Conservation (phyloP, 2,797 vertebrate species). For the Strix occidentalis region DNA sequence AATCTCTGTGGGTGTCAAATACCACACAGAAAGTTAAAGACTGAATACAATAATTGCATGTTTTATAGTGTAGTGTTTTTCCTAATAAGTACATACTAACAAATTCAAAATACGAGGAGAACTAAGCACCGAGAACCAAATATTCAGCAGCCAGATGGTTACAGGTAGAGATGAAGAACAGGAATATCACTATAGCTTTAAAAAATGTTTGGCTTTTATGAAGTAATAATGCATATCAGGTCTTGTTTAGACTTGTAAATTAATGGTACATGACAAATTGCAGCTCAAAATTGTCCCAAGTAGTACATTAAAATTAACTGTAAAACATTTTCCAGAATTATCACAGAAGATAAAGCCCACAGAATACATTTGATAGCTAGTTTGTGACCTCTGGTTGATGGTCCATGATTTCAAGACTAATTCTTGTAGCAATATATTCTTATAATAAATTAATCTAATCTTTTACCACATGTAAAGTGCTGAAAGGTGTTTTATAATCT, state of each 20-base stretch:
- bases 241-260: conserved; percentile 26
- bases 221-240: conserved; percentile 17
- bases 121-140: background rate
- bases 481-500: background rate
- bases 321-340: background rate
- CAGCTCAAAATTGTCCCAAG: background rate
- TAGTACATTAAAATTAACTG: conserved; percentile 7
- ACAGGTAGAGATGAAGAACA: background rate
- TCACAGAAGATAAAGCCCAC: background rate
- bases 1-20: conserved; percentile 32
- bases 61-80: conserved; percentile 18
- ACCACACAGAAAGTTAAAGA: conserved; percentile 9
- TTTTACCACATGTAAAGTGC: background rate
- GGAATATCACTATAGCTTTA: background rate
- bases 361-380: background rate
- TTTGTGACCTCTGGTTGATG: conserved; percentile 15
- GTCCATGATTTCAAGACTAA: background rate
- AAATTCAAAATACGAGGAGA: background rate
- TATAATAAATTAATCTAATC: background rate
- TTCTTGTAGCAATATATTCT: background rate
- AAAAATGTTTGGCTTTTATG: background rate
- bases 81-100: background rate
- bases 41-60: background rate
- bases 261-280: conserved; percentile 12
- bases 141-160: background rate